Evolutionary conservation across 2,113 vertebrate genomes (phyloP).

Genomic region (Rissa tridactyla): DNA sequence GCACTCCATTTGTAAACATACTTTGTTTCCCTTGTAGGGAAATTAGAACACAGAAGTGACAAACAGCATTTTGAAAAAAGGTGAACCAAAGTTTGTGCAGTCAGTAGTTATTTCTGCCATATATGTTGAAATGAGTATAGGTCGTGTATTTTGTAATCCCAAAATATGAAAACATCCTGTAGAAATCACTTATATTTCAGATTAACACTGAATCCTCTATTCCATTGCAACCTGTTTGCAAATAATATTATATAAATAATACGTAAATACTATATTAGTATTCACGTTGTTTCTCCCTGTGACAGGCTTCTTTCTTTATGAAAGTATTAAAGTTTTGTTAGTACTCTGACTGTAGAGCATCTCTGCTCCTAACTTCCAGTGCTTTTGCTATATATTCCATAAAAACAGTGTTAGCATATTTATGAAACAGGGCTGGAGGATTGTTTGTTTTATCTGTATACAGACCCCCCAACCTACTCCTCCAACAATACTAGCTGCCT

Average conservation of each 20-base stretch:
- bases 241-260: neutral
- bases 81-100: neutral
- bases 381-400: neutral
- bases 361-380: neutral
- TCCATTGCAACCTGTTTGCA: neutral
- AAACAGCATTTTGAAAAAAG: neutral
- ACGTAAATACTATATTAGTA: neutral
- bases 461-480: rapidly evolving
- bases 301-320: neutral
- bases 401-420: neutral
- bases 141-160: rapidly evolving
- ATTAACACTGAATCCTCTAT: neutral
- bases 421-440: neutral
- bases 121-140: neutral
- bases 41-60: neutral
- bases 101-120: neutral
- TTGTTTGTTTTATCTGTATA: neutral
- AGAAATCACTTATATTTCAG: neutral
- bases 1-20: neutral
- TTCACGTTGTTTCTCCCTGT: neutral
- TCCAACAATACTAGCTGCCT: neutral
- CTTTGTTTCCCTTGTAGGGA: neutral
- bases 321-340: neutral
- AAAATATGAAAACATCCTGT: neutral
- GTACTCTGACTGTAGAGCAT: neutral